A percentile compares a stretch with the other conserved stretches of the same genome.
Conservation (phyloP, 2,113 vertebrate species). For the Sarotherodon lohbergeri region DNA sequence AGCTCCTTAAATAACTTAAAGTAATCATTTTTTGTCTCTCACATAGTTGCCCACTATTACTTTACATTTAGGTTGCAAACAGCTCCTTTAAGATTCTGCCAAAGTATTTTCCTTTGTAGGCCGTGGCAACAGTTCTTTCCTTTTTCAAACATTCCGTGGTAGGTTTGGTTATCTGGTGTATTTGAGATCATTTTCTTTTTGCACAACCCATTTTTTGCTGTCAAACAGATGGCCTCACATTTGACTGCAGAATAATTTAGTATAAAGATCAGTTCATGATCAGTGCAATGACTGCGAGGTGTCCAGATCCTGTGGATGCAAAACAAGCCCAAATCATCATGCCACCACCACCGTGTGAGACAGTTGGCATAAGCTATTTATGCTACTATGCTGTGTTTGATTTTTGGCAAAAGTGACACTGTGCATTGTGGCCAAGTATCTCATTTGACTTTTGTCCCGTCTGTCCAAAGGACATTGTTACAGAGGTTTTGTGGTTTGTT, state of each 20-base stretch:
- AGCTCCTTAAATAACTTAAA: neutral
- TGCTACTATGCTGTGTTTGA: neutral
- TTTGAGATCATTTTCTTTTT: neutral
- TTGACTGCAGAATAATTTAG: neutral
- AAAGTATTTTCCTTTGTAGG: neutral
- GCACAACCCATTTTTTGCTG: neutral
- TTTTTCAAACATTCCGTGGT: neutral
- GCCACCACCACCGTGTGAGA: neutral
- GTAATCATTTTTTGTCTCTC: neutral
- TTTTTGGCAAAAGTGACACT: neutral
- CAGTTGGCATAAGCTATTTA: neutral
- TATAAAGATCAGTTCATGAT: neutral
- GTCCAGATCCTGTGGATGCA: neutral
- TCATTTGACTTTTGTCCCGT: neutral
- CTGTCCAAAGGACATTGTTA: neutral
- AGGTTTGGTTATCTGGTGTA: neutral
- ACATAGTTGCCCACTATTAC: neutral
- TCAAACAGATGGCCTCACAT: neutral
- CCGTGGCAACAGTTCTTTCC: neutral
- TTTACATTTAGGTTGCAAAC: neutral
- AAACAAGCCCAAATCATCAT: neutral
- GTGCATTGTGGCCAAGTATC: neutral
- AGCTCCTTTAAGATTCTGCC: neutral
- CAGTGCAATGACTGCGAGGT: neutral
- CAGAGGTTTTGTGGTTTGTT: neutral